Evolutionary conservation across 2,797 vertebrate species (phyloP).

Genomic region (Aselliscus stoliczkanus): DNA sequence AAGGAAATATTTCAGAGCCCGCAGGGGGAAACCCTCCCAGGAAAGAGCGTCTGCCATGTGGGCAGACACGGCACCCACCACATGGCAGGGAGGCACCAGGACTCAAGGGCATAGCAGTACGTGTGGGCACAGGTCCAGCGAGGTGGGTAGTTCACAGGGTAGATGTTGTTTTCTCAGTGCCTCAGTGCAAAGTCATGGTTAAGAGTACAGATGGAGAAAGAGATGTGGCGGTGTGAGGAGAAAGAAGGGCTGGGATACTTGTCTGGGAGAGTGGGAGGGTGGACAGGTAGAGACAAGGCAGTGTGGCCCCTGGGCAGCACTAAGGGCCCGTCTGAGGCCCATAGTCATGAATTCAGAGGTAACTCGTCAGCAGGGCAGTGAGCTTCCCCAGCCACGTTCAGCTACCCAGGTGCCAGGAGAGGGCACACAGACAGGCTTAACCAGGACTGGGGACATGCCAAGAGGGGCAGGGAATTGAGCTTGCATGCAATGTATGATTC

Average conservation of each 20-base stretch:
- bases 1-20: not conserved
- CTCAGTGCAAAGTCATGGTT: not conserved
- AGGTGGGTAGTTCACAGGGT: rapidly evolving
- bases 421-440: not conserved
- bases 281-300: not conserved
- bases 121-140: rapidly evolving
- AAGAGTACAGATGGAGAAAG: not conserved
- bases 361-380: not conserved
- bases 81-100: not conserved
- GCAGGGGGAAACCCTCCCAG: not conserved
- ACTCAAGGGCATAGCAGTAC: not conserved
- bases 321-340: not conserved
- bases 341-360: not conserved
- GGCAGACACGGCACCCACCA: not conserved
- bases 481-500: not conserved
- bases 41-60: not conserved
- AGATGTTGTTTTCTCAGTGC: not conserved
- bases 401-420: not conserved
- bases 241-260: not conserved
- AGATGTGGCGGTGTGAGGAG: not conserved
- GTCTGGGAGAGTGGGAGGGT: not conserved
- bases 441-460: not conserved
- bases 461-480: not conserved
- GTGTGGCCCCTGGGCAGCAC: too few relatives aligned
- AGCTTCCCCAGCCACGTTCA: not conserved